Base-by-base conservation (phyloP, 2,888 invertebrate genomes). In the Orchestes rusci region DNA sequence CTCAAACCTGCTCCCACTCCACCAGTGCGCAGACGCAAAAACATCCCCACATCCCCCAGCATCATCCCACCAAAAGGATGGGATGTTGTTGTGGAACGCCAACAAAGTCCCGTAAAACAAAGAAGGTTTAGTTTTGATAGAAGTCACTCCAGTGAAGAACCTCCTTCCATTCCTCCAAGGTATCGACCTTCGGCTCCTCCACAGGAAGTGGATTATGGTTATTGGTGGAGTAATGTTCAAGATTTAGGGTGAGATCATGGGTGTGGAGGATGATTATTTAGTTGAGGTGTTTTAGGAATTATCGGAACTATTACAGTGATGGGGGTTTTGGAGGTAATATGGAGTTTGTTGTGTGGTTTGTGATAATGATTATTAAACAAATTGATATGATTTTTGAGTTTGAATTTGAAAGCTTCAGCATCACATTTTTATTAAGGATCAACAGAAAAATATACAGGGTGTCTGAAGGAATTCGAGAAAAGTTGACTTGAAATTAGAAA, bases 1-100 rank as follows among this genome's bases (percentile, higher is more conserved):
- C 53, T 68, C 37, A 64, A 63, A 43, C 67, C 68, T 12, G 56
- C 67, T 3, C 65, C 67, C 12, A 63, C 66, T 16, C 66, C 67
- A 2, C 66, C 66, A 2, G 50, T 54, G 16, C 56, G 65, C 12
- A 59, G 63, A 8, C 57, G 63, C 5, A 55, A 52, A 43, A 56
- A 59, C 15, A 51, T 55, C 34, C 39, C 33, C 5, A 56, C 51
- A 37, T 51, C 52, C 3, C 56, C 57, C 30, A 48, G 50, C 30
- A 44, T 41, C 28, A 45, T 39, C 12, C 44, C 53, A 10, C 54
- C 59, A 4, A 60, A 60, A 48, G 64, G 64, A 23, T 67, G 67
- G 67, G 66, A 67, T 46, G 62, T 67, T 31, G 55, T 63, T 15
- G 59, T 67, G n/a, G 65, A 67, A 50, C 56, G 59, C 23, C 50